Base-by-base conservation (phyloP, 2,888 invertebrate species). In the Andrena fulva region DNA sequence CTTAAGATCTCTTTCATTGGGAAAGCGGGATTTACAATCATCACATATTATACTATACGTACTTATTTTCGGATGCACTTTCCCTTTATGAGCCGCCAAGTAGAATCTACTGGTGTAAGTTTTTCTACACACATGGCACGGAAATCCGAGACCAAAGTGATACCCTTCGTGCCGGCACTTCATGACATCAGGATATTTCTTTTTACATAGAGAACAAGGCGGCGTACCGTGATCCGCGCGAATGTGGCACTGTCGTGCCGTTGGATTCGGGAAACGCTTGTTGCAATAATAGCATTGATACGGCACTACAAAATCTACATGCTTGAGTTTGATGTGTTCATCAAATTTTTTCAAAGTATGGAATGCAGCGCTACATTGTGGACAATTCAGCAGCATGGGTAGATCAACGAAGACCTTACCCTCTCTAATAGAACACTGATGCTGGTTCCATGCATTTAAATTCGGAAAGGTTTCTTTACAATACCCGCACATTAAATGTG, bases 51-150 rank as follows among this genome's bases (percentile, higher is more conserved):
- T 5, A 10, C 1, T n/a, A 50, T 33, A 52, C 5, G 24, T n/a
- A 35, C n/a, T n/a, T 20, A 4, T 12, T 5, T 12, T 35, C 8
- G 10, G 6, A 59, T 79, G 79, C 6, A 52, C 3, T 12, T 35
- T 48, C 5, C 0, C 3, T 5, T 2, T 12, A n/a, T 80, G 81
- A 20, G 0, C 52, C 48, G 24, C 0, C 7, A 70, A 70, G 8
- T n/a, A 12, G 0, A 0, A 0, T 31, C 63, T 87, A n/a, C 35
- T 70, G 0, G 80, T 24, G 62, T 90, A 92, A 12, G 92, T 82
- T 50, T 88, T 88, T 73, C 91, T 93, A 59, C 92, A 92, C 8
- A 50, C 16, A 62, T 92, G 92, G 77, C 93, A 93, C 2, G 93
- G 92, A 73, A 81, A 87, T 8, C 93, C 93, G 27, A 91, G 82